Conservation (phyloP, 2,888 invertebrate genomes). For the Platypus cylindrus region DNA sequence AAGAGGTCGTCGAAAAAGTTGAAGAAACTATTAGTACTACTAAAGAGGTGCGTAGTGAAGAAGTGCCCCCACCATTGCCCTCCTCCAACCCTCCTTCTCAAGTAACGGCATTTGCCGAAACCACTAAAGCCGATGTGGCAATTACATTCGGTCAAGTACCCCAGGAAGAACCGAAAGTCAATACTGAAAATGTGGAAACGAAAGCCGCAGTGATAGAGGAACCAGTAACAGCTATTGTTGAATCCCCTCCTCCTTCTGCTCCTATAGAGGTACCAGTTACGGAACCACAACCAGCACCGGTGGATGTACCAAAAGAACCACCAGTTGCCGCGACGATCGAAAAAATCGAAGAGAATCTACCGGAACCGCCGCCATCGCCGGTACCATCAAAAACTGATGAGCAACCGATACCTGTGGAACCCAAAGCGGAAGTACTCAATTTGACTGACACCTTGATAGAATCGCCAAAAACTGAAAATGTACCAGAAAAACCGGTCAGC, state of each 20-base stretch:
- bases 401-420: too few species aligned
- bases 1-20: conserved; percentile 19
- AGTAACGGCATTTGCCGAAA: conserved; percentile 60
- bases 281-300: conserved; percentile 6
- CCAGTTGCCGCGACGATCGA: too few species aligned
- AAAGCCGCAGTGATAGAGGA: conserved; percentile 2
- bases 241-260: conserved; percentile 11
- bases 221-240: conserved; percentile 6
- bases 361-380: conserved; percentile 4
- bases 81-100: conserved; percentile 63
- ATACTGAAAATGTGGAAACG: conserved; percentile 4
- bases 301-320: too few species aligned
- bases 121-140: conserved; percentile 44
- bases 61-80: conserved; percentile 61
- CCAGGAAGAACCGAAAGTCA: conserved; percentile 6
- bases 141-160: conserved; percentile 13
- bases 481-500: too few species aligned
- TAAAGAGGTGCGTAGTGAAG: conserved; percentile 49
- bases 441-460: too few species aligned
- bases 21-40: conserved; percentile 22
- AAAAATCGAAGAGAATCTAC: conserved; percentile 4
- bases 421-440: too few species aligned
- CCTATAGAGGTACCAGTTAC: conserved; percentile 8
- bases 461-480: background rate
- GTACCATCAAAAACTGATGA: conserved; percentile 3